Base-by-base conservation (phyloP, 2,888 invertebrate species). In the Thereva nobilitata region DNA sequence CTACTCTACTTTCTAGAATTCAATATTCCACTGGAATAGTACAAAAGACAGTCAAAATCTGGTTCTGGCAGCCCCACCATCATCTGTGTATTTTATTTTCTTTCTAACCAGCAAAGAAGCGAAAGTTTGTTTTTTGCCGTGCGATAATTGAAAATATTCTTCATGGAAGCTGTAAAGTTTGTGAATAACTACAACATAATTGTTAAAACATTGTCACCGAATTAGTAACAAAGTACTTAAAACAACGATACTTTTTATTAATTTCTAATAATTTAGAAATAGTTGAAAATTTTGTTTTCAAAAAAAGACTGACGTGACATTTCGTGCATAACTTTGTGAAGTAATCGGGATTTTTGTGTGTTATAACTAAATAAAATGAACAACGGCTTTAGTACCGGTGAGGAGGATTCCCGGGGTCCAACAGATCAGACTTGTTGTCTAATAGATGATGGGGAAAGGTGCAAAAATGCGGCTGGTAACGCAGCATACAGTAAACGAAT, bases 401-500 rank as follows among this genome's bases (percentile, higher is more conserved):
- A 93, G 83, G 93, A 93, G 83, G 93, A 93, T 84, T 93, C 93
- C 69, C 85, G 92, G 76, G 92, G 92, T 71, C 91, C 92, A 76
- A 88, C 90, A 68, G 92, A 93, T 78, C 93, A 93, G 84, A 89
- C 90, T 76, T 97, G 97, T 84, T 96, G 96, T 84, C 86, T 97
- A 74, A 89, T 95, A 76, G 93, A 94, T 81, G 93, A 93, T 79
- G 89, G 89, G 71, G 90, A 91, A 73, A 86, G 94, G 72, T 97
- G 97, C 82, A 86, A 87, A 72, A 88, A 94, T 77, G 87, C 90
- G 66, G 96, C 80, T 57, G 80, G 80, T 12, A 77, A 80, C 85
- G 97, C 97, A 73, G 93, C 95, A 53, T 97, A 97, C 83, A 96
- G 94, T 82, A 97, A 97, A 81, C 87, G 96, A 73, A 95, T 97